Conservation (phyloP, 35 echinoderm and acorn worm species). For the Apostichopus californicus region DNA sequence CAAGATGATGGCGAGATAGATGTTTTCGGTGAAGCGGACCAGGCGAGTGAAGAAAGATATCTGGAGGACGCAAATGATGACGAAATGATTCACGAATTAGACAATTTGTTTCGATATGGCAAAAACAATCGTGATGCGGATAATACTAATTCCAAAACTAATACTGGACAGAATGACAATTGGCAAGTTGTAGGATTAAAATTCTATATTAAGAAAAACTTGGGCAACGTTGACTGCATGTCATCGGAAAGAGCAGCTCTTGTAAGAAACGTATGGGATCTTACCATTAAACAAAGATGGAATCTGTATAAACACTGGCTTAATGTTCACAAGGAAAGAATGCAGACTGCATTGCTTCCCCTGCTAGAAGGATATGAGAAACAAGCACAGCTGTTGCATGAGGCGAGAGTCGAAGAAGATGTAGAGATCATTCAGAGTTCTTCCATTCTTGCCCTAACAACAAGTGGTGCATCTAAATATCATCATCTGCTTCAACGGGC, state of each 20-base stretch:
- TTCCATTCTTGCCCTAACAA: slow-evolving; percentile 75
- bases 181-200: background rate
- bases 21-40: slow-evolving; percentile 39
- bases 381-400: slow-evolving; percentile 27
- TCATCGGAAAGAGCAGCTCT: slow-evolving; percentile 13
- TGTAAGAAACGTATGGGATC: slow-evolving; percentile 62
- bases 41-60: slow-evolving; percentile 16
- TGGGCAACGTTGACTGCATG: slow-evolving; percentile 24
- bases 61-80: slow-evolving; percentile 14
- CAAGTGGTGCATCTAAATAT: slow-evolving; percentile 83
- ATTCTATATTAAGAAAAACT: background rate
- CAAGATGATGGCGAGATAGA: slow-evolving; percentile 40
- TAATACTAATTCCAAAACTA: too few species aligned
- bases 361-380: slow-evolving; percentile 52
- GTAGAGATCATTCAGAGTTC: slow-evolving; percentile 45
- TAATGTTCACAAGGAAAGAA: background rate
- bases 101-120: background rate
- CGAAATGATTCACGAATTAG: background rate
- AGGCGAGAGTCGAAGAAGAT: slow-evolving; percentile 59
- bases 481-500: slow-evolving; percentile 73
- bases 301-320: slow-evolving; percentile 71
- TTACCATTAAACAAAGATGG: slow-evolving; percentile 64
- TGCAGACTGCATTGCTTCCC: slow-evolving; percentile 1
- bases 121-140: too few species aligned
- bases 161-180: too few species aligned